A percentile compares a stretch with the other conserved stretches of the same genome.
phyloP scores from a whole-genome alignment of 2,113 vertebrate species.

The Mesoclemmys tuberculata region DNA sequence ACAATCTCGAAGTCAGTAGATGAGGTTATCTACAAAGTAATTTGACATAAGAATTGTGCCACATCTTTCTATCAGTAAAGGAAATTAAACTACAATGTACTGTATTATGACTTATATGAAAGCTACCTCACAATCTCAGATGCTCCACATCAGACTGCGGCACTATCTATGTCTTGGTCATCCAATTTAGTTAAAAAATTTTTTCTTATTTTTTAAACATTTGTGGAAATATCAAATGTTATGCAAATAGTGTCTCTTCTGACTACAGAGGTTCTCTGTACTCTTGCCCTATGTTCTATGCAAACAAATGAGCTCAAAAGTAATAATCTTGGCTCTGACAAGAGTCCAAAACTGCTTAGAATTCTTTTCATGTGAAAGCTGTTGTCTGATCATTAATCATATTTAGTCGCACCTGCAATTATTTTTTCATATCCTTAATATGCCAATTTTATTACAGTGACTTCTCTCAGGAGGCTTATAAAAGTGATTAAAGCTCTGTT shows the following conservation, averaged over 20 bases:
- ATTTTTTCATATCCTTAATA: conserved; percentile 76
- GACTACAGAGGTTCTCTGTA: neutral
- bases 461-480: conserved; percentile 71
- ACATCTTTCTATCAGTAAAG: conserved; percentile 29
- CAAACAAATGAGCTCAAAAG: conserved; percentile 6
- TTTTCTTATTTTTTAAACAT: neutral
- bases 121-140: neutral
- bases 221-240: neutral
- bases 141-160: neutral
- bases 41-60: neutral
- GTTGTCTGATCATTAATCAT: conserved; percentile 78
- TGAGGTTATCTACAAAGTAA: conserved; percentile 14
- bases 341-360: conserved; percentile 62
- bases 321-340: conserved; percentile 46
- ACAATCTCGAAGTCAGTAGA: neutral
- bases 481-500: conserved; percentile 69
- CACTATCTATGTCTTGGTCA: neutral
- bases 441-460: conserved; percentile 70
- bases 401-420: conserved; percentile 76
- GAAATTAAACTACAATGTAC: conserved; percentile 12
- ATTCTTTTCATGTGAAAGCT: conserved; percentile 66
- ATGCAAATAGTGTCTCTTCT: neutral
- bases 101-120: neutral
- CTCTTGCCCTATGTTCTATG: neutral
- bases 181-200: neutral